Evolutionary conservation across 2,888 invertebrate genomes (phyloP), one percentile per base, ranked within the genome.

Genomic region (Conops quadrifasciatus): DNA sequence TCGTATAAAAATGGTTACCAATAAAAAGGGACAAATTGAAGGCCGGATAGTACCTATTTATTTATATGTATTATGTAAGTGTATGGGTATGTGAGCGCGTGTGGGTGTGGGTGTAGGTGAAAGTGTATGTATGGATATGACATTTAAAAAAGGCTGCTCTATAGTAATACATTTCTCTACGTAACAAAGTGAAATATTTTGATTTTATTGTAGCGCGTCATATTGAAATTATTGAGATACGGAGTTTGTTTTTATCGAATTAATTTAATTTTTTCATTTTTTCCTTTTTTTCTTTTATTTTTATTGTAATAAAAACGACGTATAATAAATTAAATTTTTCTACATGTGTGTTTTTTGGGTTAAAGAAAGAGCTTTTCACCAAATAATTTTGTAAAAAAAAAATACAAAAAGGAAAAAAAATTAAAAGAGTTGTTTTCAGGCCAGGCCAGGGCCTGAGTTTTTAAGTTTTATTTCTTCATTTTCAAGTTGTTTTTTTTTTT

Each of bases 111-210:
- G 51, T 26, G 26, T 21, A 5, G 26, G 5, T 49, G 47, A 21
- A 7, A 28, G n/a, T 15, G 24, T n/a, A 4, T 15, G 49, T 45
- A 15, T 49, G n/a, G 49, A 15, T 2, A 4, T 49, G 4, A 0
- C n/a, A n/a, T 7, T 45, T 7, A 16, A 49, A 49, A 19, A 49
- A 49, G 49, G n/a, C 49, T 49, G 15, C 49, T 19, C 49, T 49
- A 4, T 16, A n/a, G n/a, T n/a, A n/a, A n/a, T n/a, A n/a, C n/a
- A 19, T 15, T 19, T 49, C 49, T 16, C 15, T 49, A 49, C 66
- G 43, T 66, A 66, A 66, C 56, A 66, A 56, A 66, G 53, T 66
- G 28, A 53, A 66, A 66, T 66, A n/a, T n/a, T n/a, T n/a, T 66
- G 56, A 66, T 51, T 36, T 24, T 36, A 66, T 66, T 66, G 43